Evolutionary conservation across 1,140 invertebrate genomes (phyloP).

Genomic region (Hypsibius dujardini): DNA sequence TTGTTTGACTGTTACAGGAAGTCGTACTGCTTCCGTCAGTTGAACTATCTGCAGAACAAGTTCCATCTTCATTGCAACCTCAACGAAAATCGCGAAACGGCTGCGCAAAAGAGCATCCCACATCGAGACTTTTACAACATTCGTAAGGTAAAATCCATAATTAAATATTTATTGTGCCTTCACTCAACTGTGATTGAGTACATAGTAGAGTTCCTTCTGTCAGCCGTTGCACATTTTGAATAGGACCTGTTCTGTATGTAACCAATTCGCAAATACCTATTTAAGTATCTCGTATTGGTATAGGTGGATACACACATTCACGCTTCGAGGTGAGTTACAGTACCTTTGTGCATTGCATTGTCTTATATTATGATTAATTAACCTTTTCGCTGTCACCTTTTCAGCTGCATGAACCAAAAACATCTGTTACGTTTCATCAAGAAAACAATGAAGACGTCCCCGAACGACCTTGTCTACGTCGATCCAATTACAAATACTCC

Average conservation of each 20-base stretch:
- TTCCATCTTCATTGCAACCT: conserved; percentile 88
- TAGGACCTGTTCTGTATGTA: too few relatives aligned
- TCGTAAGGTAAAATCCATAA: conserved; percentile 47
- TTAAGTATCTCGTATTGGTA: too few relatives aligned
- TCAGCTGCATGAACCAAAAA: conserved; percentile 99
- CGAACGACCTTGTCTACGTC: conserved; percentile 63
- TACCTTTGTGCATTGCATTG: too few relatives aligned
- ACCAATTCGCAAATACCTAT: too few relatives aligned
- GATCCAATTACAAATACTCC: conserved; percentile 41
- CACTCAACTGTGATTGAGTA: too few relatives aligned
- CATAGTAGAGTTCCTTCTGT: too few relatives aligned
- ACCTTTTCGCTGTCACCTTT: too few relatives aligned
- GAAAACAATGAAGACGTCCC: conserved; percentile 80
- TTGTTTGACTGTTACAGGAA: too few relatives aligned
- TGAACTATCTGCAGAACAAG: conserved; percentile 89
- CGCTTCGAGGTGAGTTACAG: conserved; percentile 84
- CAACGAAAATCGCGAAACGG: conserved; percentile 87
- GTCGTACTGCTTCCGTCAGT: conserved; percentile 89
- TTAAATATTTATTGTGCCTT: neutral
- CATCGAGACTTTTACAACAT: conserved; percentile 99
- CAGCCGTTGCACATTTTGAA: too few relatives aligned
- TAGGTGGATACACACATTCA: conserved; percentile 98
- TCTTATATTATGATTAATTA: too few relatives aligned
- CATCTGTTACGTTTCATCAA: conserved; percentile 95
- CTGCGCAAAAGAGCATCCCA: conserved; percentile 88